phyloP scores from a whole-genome alignment of 2,113 vertebrate genomes.

The Chaetodon auriga region DNA sequence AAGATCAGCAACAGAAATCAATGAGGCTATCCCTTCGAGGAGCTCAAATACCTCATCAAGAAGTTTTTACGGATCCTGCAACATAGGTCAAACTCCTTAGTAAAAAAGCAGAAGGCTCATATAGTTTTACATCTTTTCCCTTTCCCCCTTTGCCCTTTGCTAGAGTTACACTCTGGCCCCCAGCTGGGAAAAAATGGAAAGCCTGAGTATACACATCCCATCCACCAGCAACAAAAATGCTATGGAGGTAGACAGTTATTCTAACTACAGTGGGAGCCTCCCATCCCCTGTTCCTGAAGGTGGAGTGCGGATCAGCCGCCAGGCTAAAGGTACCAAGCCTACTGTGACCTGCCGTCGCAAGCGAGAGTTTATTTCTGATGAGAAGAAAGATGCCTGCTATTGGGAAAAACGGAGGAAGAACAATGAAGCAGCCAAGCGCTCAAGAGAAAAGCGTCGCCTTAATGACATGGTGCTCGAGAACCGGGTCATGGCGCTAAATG shows the following conservation, averaged over 20 bases:
- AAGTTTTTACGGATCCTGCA: slow-evolving; percentile 76
- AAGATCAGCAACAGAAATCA: slow-evolving; percentile 68
- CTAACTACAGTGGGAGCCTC: slow-evolving; percentile 66
- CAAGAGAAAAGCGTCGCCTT: slow-evolving; percentile 86
- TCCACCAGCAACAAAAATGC: slow-evolving; percentile 67
- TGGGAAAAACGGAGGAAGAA: slow-evolving; percentile 91
- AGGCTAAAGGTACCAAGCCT: slow-evolving; percentile 80
- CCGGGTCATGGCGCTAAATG: slow-evolving; percentile 86
- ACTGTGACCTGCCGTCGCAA: slow-evolving; percentile 82
- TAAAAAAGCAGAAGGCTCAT: slow-evolving; percentile 51
- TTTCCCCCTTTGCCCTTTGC: slow-evolving; percentile 66
- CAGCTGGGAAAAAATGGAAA: slow-evolving; percentile 81
- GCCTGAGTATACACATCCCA: slow-evolving; percentile 74
- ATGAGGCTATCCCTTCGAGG: slow-evolving; percentile 75
- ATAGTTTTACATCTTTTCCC: slow-evolving; percentile 44
- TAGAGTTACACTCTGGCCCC: slow-evolving; percentile 72
- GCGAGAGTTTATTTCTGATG: slow-evolving; percentile 88
- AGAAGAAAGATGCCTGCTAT: slow-evolving; percentile 89
- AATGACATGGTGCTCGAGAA: slow-evolving; percentile 90
- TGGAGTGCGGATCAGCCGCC: slow-evolving; percentile 59
- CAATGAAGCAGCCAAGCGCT: slow-evolving; percentile 89
- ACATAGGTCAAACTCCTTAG: slow-evolving; percentile 65
- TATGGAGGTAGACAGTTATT: slow-evolving; percentile 72
- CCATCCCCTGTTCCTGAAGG: slow-evolving; percentile 68
- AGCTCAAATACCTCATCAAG: slow-evolving; percentile 76